Evolutionary conservation across 1,140 invertebrate species (phyloP), one percentile per base, ranked within the genome.

Genomic region (Hylyphantes graminicola): DNA sequence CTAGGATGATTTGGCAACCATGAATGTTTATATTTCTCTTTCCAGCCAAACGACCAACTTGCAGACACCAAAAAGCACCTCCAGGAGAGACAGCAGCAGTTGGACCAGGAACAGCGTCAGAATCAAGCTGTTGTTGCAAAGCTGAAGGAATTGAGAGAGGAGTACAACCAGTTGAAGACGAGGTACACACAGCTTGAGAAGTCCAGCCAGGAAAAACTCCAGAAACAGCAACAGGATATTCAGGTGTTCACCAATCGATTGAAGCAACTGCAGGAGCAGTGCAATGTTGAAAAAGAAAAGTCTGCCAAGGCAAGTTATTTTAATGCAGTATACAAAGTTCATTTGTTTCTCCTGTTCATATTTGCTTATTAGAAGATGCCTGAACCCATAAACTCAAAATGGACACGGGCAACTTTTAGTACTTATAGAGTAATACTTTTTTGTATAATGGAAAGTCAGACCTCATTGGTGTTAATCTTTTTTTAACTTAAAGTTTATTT

Each of bases 121-220:
- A 87, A 86, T 50, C 73, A 75, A 70, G 80, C 78, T 48, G 85
- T 87, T 50, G 65, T 73, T n/a, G 78, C 84, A 11, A 86, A 89
- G 67, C 88, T 96, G 15, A 94, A 94, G 86, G 95, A 96, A 87
- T 87, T 97, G 5, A 92, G 95, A 86, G 91, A 91, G 68, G 94
- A 95, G 87, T 90, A 95, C n/a, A 92, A 92, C 79, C 88, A 90
- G 0, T 94, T 95, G 87, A 91, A 92, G 50, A 91, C 91, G 4
- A 91, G 93, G 72, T 89, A 92, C 17, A 88, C 90, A 19, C 90
- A 90, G 12, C 91, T 90, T 63, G 90, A 92, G 5, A 91, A 93
- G 64, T 90, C 90, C 65, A 88, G 92, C 6, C 92, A 93, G 78
- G 93, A 94, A 81, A 89, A 91, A 6, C 75, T 92, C 1, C 89